Percentiles rank a stretch among this genome's conserved stretches.
phyloP scores from a whole-genome alignment of 2,797 vertebrate species.

The Coregonus suidteri region DNA sequence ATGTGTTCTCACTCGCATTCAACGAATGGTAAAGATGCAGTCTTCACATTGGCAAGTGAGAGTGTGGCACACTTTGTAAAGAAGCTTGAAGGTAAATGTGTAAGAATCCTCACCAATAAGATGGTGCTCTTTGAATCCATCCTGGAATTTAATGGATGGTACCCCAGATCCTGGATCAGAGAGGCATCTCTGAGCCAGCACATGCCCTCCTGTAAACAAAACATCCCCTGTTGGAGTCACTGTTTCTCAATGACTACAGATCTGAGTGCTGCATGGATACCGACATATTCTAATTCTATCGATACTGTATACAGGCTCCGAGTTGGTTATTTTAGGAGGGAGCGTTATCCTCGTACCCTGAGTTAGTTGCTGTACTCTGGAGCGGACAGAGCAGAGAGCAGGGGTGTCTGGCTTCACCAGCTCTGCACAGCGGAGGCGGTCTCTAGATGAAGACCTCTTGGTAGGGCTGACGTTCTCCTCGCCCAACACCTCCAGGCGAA shows the following conservation, averaged over 20 bases:
- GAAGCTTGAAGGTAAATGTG: background rate
- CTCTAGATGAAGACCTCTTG: conserved; percentile 38
- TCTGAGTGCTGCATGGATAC: background rate
- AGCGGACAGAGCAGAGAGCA: conserved; percentile 63
- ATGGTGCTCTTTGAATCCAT: conserved; percentile 33
- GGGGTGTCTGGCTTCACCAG: conserved; percentile 71
- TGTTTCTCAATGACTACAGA: no score
- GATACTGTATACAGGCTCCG: no score
- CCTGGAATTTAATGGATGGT: conserved; percentile 9
- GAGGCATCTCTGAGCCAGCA: conserved; percentile 60
- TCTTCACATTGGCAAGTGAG: background rate
- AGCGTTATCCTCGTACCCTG: conserved; percentile 52
- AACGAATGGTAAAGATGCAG: background rate
- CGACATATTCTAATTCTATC: background rate
- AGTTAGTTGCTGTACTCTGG: conserved; percentile 67
- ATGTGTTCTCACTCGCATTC: background rate
- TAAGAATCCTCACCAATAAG: conserved; percentile 59
- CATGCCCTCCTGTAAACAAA: conserved; percentile 43
- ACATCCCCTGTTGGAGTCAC: background rate
- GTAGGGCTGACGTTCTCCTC: conserved; percentile 66
- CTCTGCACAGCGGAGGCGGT: conserved; percentile 38
- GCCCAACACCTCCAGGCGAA: conserved; percentile 60
- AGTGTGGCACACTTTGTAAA: background rate
- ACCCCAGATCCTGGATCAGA: conserved; percentile 66
- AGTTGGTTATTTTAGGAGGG: no score